Base-by-base conservation (phyloP, 2,113 vertebrate species). In the Carassius auratus region DNA sequence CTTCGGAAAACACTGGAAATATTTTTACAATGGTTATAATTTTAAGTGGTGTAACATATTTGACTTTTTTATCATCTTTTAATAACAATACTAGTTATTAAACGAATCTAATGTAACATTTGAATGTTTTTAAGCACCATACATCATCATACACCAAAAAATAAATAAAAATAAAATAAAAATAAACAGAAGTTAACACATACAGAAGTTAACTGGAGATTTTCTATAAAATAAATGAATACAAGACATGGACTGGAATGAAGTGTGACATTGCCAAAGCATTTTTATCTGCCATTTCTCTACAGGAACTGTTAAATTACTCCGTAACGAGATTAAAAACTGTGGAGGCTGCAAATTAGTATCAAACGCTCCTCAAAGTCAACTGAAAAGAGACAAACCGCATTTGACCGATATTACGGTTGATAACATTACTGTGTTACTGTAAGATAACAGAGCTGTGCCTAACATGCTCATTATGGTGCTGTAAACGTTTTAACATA, bases 281-380 rank as follows among this genome's bases (percentile, higher is more conserved):
- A 73, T n/a, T 73, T 38, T 45, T 13, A 73, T 73, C 36, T 73
- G 8, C 71, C 19, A 45, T 45, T 74, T 74, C 10, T 42, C 42
- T 45, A 74, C 21, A 23, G 38, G 38, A 74, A 6, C 42, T 48
- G 21, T 74, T 74, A 6, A 74, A 74, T 48, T 23, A 74, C 38
- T 23, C 71, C 1, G 42, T 74, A 74, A 74, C 45, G 10, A 48
- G 71, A 74, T 74, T 14, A 45, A 74, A 74, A 74, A 74, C 38
- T n/a, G 71, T 15, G 71, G 12, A 74, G 42, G n/a, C 38, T n/a
- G 71, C 71, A 74, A 48, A 74, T 74, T 23, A 74, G 12, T 15
- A 74, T 74, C 12, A 23, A 74, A 42, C 12, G 42, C 42, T 48
- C 21, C 12, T 74, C 42, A 23, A 48, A 48, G 42, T 48, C 71